Evolutionary conservation across 2,797 vertebrate species (phyloP).

Genomic region (Meriones psammophilus): DNA sequence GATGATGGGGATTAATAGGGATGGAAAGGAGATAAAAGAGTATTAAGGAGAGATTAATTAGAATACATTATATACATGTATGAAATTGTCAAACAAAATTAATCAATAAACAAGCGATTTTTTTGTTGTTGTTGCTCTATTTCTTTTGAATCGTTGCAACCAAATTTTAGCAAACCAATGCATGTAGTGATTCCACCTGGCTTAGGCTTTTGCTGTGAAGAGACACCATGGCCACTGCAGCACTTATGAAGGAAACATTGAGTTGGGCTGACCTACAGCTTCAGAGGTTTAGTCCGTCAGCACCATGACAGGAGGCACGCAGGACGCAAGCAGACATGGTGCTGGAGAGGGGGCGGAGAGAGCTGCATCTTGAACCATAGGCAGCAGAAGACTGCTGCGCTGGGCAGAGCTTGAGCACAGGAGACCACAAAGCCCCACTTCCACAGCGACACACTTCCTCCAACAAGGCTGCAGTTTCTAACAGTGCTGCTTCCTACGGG

Average conservation of each 20-base stretch:
- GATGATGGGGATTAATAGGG: not conserved
- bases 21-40: not conserved
- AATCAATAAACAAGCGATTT: not conserved
- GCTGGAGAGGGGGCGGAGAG: not conserved
- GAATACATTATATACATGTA: not conserved
- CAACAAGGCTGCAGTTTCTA: not conserved
- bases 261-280: not conserved
- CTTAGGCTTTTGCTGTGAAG: not conserved
- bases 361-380: not conserved
- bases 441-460: not conserved
- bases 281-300: not conserved
- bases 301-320: not conserved
- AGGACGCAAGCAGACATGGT: not conserved
- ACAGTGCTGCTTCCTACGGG: not conserved
- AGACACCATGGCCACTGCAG: not conserved
- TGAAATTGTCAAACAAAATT: not conserved
- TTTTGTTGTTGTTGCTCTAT: not conserved
- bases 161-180: not conserved
- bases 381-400: not conserved
- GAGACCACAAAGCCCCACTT: not conserved
- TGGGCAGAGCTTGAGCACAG: not conserved
- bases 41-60: not conserved
- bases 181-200: not conserved
- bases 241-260: not conserved
- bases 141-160: conserved; percentile 11